Percentiles rank a stretch among this genome's conserved stretches.
Conservation (phyloP, 2,888 invertebrate species). For the Nephrocerus scutellatus region DNA sequence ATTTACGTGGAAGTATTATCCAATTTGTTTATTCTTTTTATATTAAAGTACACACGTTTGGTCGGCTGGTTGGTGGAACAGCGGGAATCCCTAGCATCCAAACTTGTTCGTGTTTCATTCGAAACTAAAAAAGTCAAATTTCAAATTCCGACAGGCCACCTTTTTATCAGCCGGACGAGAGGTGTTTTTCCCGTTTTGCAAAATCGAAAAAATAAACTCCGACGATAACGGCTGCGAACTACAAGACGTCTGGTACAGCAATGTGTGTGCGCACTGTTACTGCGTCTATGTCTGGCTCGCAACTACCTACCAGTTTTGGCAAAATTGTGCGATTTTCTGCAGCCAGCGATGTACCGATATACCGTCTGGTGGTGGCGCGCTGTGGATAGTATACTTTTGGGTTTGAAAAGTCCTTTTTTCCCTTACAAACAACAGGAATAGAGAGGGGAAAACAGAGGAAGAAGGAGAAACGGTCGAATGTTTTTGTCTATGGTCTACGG, state of each 20-base stretch:
- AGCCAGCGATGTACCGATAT: too few species aligned
- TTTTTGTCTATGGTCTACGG: too few species aligned
- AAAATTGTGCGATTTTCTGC: too few species aligned
- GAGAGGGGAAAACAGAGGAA: conserved; percentile 1
- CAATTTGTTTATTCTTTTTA: too few species aligned
- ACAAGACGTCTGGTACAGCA: too few species aligned
- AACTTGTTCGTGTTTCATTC: conserved; percentile 45
- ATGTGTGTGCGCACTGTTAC: too few species aligned
- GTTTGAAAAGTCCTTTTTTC: conserved; percentile 13
- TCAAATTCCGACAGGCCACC: conserved; percentile 28
- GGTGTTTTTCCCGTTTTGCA: conserved; percentile 8
- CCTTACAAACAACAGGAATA: background rate
- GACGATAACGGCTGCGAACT: conserved; percentile 3
- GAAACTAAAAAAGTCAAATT: conserved; percentile 40
- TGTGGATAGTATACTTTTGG: too few species aligned
- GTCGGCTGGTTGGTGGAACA: too few species aligned
- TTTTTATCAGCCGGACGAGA: conserved; percentile 6
- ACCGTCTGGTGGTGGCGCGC: too few species aligned
- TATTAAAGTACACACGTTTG: too few species aligned
- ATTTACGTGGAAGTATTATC: too few species aligned
- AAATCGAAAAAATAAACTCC: conserved; percentile 14
- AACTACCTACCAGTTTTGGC: conserved; percentile 6
- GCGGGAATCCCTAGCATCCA: conserved; percentile 29
- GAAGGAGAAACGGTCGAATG: conserved; percentile 11
- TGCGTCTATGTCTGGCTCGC: too few species aligned